Percentiles rank a stretch among this genome's conserved stretches.
These are phyloP conservation scores for Cavia porcellus DNA, from an alignment of 2,113 vertebrate genomes.

Conservation along the genomic window DNA sequence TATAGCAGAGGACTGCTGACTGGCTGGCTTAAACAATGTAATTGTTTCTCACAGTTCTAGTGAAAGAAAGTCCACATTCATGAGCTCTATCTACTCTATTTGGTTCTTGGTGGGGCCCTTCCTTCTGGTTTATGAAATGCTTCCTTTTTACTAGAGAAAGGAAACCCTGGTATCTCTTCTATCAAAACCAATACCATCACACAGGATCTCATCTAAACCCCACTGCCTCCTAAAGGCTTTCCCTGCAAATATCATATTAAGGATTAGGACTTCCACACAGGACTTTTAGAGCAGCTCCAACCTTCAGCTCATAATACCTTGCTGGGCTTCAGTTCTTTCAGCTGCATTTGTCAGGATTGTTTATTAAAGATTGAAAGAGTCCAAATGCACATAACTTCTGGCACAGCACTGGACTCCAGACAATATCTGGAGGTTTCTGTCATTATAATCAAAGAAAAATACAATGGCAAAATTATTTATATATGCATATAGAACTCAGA, in stretches of 20 bases:
- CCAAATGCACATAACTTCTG: neutral
- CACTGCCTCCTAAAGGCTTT: neutral
- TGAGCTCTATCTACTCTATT: neutral
- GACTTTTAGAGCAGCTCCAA: neutral
- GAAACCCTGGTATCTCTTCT: neutral
- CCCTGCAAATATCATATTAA: neutral
- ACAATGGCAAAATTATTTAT: neutral
- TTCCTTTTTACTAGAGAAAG: neutral
- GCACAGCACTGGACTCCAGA: neutral
- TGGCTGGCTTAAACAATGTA: neutral
- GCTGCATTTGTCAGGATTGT: neutral
- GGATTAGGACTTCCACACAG: too few relatives aligned
- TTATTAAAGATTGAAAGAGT: neutral
- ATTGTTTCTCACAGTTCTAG: neutral
- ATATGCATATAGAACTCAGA: neutral
- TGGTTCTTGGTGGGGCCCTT: neutral
- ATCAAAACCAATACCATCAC: neutral
- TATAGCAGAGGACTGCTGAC: neutral
- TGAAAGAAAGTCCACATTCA: neutral
- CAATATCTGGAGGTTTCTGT: neutral
- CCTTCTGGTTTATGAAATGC: neutral
- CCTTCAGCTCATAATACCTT: neutral
- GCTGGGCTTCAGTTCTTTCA: neutral
- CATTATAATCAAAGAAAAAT: neutral
- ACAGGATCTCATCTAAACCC: neutral